Evolutionary conservation across 1,140 invertebrate species (phyloP), one percentile per base, ranked within the genome.

Genomic region (Hyles vespertilio): DNA sequence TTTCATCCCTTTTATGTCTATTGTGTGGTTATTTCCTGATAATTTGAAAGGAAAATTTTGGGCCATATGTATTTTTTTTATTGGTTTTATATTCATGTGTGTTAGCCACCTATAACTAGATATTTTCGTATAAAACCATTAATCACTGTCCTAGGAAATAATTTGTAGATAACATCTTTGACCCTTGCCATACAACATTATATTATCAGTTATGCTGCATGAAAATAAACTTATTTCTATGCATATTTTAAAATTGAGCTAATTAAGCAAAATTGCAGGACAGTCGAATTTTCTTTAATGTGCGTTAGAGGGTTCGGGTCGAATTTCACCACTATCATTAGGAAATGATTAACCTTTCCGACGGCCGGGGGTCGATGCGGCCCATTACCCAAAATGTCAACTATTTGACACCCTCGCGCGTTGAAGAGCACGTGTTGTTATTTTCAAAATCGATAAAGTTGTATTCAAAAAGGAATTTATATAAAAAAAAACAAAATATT

Each of bases 281-380:
- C 44, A 45, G 8, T n/a, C 12, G n/a, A 48, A 22, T 11, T n/a
- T n/a, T n/a, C 46, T n/a, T n/a, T 48, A 48, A 22, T 48, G 5
- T 8, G 46, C 44, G 22, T 22, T 5, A n/a, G 46, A 11, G n/a
- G 7, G n/a, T 22, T n/a, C n/a, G 54, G 44, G 3, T 68, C 65
- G 58, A 74, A 63, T 71, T 80, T 76, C 72, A 68, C 63, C 67
- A 72, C 70, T 75, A 69, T 83, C 79, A 84, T 82, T 80, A 80
- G 67, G 66, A 71, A 54, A 78, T 74, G 75, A 82, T 82, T 84
- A 84, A 82, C 81, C 81, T 84, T 84, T 81, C n/a, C 36, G 12
- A 62, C 49, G 60, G 61, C 56, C 56, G 64, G 64, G 74, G 77
- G 68, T 72, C 69, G 74, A 52, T 59, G 59, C 36, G 62, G 52